Conservation (phyloP, 2,113 vertebrate species). For the Notothenia rossii region DNA sequence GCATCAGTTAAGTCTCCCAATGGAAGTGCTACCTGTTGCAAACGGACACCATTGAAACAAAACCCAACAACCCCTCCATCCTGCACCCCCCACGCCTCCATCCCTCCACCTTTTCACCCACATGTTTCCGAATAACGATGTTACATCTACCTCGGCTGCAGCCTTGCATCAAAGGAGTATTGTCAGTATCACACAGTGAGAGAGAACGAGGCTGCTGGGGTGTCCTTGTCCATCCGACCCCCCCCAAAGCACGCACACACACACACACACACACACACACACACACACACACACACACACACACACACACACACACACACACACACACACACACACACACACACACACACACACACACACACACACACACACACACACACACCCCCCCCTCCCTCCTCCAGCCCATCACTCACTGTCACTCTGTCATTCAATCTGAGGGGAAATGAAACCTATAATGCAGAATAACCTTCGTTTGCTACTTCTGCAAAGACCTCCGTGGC, state of each 20-base stretch:
- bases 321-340: no score
- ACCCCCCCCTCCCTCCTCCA: no score
- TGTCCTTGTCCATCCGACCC: slow-evolving; percentile 67
- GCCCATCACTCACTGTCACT: slow-evolving; percentile 67
- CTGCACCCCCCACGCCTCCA: not conserved
- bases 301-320: no score
- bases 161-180: slow-evolving; percentile 57
- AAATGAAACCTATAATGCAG: slow-evolving; percentile 54
- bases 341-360: no score
- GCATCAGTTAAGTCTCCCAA: slow-evolving; percentile 36
- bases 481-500: slow-evolving; percentile 21
- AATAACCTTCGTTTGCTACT: slow-evolving; percentile 52
- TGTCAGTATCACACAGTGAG: slow-evolving; percentile 73
- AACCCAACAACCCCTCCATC: not conserved
- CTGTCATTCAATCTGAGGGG: slow-evolving; percentile 42
- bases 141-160: slow-evolving; percentile 65
- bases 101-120: not conserved
- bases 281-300: no score
- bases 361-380: no score
- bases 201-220: slow-evolving; percentile 33
- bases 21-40: slow-evolving; percentile 42
- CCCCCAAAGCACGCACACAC: not conserved
- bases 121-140: slow-evolving; percentile 67
- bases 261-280: no score
- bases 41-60: slow-evolving; percentile 23